These are phyloP conservation scores for Agelaius tricolor DNA, from an alignment of 2,113 vertebrate species.

Conservation along the genomic window DNA sequence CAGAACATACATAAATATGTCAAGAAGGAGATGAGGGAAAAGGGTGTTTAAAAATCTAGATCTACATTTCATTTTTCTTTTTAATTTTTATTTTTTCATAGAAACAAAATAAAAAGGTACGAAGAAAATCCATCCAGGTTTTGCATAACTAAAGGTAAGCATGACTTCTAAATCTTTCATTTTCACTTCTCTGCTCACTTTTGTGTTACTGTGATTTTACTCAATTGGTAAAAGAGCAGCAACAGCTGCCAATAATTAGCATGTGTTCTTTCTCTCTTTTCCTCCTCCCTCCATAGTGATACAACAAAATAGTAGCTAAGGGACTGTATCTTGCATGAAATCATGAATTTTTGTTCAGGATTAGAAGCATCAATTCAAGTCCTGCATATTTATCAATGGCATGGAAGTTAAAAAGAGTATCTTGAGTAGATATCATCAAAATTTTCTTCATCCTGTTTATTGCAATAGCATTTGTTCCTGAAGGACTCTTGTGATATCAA, in stretches of 20 bases:
- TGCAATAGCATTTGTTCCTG: not conserved
- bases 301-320: not conserved
- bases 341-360: not conserved
- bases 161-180: not conserved
- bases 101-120: not conserved
- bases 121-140: not conserved
- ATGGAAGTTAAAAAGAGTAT: not conserved
- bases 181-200: not conserved
- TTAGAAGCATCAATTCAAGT: not conserved
- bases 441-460: not conserved
- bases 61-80: not conserved
- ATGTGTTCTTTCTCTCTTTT: not conserved
- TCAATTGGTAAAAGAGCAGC: not conserved
- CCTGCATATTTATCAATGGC: not conserved
- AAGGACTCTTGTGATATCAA: not conserved
- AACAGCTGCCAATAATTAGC: not conserved
- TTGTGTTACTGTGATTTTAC: not conserved
- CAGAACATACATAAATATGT: not conserved
- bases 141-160: not conserved
- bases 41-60: not conserved
- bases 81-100: not conserved
- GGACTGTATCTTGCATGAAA: not conserved
- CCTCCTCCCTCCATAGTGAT: not conserved
- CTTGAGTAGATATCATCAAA: not conserved
- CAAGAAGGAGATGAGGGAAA: not conserved